Evolutionary conservation across 2,888 invertebrate species (phyloP), one percentile per base, ranked within the genome.

Genomic region (Amiota communis): DNA sequence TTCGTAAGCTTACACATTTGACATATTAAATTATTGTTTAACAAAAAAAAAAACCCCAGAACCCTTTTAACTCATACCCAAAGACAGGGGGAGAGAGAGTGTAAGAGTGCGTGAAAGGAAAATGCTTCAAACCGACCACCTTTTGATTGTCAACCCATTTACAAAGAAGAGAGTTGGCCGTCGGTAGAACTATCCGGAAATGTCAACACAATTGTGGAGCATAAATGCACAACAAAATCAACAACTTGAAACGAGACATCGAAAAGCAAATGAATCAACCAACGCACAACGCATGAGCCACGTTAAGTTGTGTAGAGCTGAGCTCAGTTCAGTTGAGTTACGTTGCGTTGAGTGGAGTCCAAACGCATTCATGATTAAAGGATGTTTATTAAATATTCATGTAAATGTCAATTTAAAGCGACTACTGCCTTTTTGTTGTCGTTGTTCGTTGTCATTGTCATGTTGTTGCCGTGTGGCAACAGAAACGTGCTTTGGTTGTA

Each of bases 361-460:
- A 36, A 15, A 17, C 59, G 59, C 57, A 79, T 73, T 76, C 78
- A 79, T 83, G 83, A 85, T 83, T 85, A 82, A 83, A 85, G 83
- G 79, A 85, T 85, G 84, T 80, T 72, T 77, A 82, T 85, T 85
- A 83, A 85, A 84, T 85, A 83, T 84, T 85, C 84, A 85, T 83
- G 83, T 83, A 84, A 85, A 83, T 85, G 83, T 81, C 83, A 85
- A 83, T 85, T 85, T 84, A 85, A 83, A 81, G 84, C 82, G 75
- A 74, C 81, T 77, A 74, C 75, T 17, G 48, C 17, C 48, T 65
- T 65, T 65, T 65, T 17, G 48, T 11, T 12, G 48, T n/a, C n/a
- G 63, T 67, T 49, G 20, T 20, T 48, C 17, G 48, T 47, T 47
- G 48, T 17, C 15, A 15, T 15, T 47, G 47, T 47, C 48, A 17